phyloP scores from a whole-genome alignment of 2,888 invertebrate genomes.

The Eilema griseolum region DNA sequence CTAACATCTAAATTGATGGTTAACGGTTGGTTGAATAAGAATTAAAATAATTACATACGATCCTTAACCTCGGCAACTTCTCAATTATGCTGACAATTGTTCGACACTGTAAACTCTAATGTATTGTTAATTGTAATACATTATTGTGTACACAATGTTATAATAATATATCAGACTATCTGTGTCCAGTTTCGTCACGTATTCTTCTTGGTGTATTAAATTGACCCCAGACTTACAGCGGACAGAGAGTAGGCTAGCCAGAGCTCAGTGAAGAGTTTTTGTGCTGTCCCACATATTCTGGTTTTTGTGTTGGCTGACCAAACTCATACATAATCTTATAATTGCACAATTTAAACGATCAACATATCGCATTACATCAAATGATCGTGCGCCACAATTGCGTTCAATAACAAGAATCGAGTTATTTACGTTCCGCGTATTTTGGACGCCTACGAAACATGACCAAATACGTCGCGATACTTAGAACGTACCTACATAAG shows the following conservation, averaged over 20 bases:
- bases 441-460: neutral
- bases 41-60: neutral
- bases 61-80: neutral
- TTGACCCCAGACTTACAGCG: no score
- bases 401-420: neutral
- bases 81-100: neutral
- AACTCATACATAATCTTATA: neutral
- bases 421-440: neutral
- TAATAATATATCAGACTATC: no score
- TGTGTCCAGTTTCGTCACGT: no score
- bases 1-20: neutral
- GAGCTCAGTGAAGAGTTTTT: no score
- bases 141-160: no score
- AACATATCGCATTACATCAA: neutral
- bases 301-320: no score
- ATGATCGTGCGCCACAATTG: neutral
- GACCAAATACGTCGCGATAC: neutral
- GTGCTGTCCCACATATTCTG: no score
- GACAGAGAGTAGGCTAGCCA: no score
- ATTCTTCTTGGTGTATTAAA: no score
- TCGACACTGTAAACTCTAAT: neutral
- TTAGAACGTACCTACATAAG: neutral
- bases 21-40: neutral
- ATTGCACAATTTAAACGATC: neutral
- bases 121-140: neutral